Conservation (phyloP, 2,888 invertebrate species). For the Machimus atricapillus region DNA sequence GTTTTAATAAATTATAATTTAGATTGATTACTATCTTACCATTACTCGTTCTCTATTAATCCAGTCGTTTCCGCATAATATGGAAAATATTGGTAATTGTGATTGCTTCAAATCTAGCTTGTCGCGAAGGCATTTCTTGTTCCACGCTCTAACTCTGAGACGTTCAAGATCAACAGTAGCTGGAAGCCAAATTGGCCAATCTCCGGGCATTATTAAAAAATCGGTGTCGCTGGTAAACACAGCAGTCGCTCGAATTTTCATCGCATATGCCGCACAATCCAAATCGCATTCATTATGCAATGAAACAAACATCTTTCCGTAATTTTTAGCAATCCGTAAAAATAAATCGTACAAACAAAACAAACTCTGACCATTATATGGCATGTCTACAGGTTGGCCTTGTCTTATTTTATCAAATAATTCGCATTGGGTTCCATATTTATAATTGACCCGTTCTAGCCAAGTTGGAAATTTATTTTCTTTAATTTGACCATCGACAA, state of each 20-base stretch:
- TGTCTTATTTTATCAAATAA: conserved; percentile 32
- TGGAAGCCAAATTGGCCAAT: conserved; percentile 42
- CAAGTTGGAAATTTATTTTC: conserved; percentile 28
- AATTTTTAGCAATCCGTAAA: conserved; percentile 34
- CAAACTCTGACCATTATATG: conserved; percentile 17
- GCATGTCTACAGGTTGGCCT: not conserved
- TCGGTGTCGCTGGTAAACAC: conserved; percentile 43
- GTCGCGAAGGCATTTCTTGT: conserved; percentile 31
- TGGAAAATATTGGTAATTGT: conserved; percentile 46
- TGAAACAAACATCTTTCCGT: conserved; percentile 42
- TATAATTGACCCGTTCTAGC: conserved; percentile 9
- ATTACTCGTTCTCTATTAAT: conserved; percentile 8
- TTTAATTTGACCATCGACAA: conserved; percentile 46
- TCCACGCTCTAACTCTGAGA: conserved; percentile 22
- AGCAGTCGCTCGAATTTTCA: conserved; percentile 29
- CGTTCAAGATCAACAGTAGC: conserved; percentile 6
- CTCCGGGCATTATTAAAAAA: conserved; percentile 44
- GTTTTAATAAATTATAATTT: not conserved
- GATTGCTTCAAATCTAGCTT: conserved; percentile 33
- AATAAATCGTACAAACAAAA: conserved; percentile 38
- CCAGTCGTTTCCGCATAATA: conserved; percentile 43
- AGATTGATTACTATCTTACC: not conserved
- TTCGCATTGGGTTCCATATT: conserved; percentile 23
- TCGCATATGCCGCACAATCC: conserved; percentile 42
- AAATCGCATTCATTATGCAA: conserved; percentile 44